phyloP scores from a whole-genome alignment of 2,797 vertebrate species.

The Alectoris magna region DNA sequence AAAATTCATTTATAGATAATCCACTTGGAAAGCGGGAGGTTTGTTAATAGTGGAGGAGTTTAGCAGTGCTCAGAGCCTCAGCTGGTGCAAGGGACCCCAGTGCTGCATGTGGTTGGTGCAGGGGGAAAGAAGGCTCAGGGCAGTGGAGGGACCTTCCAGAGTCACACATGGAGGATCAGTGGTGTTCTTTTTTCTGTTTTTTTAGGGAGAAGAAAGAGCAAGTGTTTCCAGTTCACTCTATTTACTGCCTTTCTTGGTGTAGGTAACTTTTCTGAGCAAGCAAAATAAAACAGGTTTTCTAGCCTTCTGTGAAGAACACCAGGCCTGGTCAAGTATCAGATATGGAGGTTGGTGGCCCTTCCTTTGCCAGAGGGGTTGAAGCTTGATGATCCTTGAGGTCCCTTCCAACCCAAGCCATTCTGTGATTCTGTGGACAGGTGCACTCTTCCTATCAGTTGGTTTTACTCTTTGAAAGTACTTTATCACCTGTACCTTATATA shows the following conservation, averaged over 20 bases:
- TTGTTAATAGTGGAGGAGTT: constrained; percentile 47
- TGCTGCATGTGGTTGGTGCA: not conserved
- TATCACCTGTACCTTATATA: not conserved
- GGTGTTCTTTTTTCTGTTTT: not conserved
- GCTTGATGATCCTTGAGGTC: too few species aligned
- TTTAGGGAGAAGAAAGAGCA: not conserved
- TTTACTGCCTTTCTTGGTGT: not conserved
- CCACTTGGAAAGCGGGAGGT: constrained; percentile 23
- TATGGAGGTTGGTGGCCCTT: too few species aligned
- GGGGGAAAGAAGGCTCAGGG: not conserved
- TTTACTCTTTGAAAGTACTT: not conserved
- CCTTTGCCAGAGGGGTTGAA: too few species aligned
- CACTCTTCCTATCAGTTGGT: not conserved
- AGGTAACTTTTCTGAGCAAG: not conserved
- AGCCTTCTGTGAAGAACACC: not conserved
- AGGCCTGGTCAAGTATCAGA: too few species aligned
- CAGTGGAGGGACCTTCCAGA: not conserved
- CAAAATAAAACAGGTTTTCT: not conserved
- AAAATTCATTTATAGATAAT: constrained; percentile 48
- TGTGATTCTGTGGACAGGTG: not conserved
- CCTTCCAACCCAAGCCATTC: too few species aligned
- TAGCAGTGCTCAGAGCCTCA: not conserved
- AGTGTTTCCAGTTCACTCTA: not conserved
- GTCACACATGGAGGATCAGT: not conserved
- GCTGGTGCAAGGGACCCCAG: not conserved